Conservation (phyloP, 2,113 vertebrate genomes). For the Xerus inauris region DNA sequence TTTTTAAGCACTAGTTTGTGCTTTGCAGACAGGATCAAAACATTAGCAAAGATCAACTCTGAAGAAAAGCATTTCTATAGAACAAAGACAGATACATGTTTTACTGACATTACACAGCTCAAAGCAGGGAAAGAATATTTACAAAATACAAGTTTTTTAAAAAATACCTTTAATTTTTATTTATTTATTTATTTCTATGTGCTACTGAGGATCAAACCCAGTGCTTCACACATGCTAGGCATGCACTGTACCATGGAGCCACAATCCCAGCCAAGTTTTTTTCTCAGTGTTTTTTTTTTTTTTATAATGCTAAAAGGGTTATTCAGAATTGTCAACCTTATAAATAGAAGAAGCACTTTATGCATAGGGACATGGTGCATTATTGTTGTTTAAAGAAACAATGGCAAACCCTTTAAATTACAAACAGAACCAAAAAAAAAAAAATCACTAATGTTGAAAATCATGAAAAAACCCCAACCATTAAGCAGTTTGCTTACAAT, state of each 20-base stretch:
- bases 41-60: constrained; percentile 90
- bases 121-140: constrained; percentile 92
- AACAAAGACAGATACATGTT: constrained; percentile 88
- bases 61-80: constrained; percentile 91
- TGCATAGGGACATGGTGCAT: constrained; percentile 88
- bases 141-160: too few relatives aligned
- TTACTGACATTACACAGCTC: constrained; percentile 88
- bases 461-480: constrained; percentile 89
- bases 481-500: constrained; percentile 90
- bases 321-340: constrained; percentile 90
- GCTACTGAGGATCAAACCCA: too few relatives aligned
- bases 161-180: too few relatives aligned
- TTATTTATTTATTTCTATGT: too few relatives aligned
- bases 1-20: constrained; percentile 89
- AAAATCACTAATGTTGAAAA: constrained; percentile 88
- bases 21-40: constrained; percentile 91
- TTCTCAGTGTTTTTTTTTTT: constrained; percentile 82
- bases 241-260: too few relatives aligned
- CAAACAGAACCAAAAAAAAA: constrained; percentile 86
- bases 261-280: too few relatives aligned
- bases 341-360: constrained; percentile 91
- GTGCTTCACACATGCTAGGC: too few relatives aligned
- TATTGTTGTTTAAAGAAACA: constrained; percentile 85
- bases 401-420: constrained; percentile 85
- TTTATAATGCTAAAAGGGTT: constrained; percentile 91